A percentile compares a stretch with the other conserved stretches of the same genome.
phyloP scores from a whole-genome alignment of 1,140 invertebrate genomes.

The Triops longicaudatus region DNA sequence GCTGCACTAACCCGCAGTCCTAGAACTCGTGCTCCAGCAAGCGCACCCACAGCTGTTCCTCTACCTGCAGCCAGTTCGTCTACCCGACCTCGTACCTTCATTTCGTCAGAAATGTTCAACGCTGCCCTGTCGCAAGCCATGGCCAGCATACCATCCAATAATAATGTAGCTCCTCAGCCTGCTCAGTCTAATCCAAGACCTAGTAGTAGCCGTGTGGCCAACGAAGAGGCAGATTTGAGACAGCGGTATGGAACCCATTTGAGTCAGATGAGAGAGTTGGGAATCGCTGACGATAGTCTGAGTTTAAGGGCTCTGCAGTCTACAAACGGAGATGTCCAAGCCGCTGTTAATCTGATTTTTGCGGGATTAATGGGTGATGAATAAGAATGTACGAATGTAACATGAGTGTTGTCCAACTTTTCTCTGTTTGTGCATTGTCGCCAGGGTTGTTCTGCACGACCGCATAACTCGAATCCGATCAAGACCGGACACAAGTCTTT shows the following conservation, averaged over 20 bases:
- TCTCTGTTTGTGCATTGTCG: too few relatives aligned
- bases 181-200: background rate
- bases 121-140: constrained; percentile 25
- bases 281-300: constrained; percentile 44
- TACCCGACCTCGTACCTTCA: background rate
- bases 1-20: background rate
- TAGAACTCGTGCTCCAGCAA: background rate
- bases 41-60: background rate
- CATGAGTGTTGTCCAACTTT: background rate
- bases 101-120: constrained; percentile 22
- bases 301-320: constrained; percentile 41
- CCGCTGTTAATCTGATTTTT: constrained; percentile 44
- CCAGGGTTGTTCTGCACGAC: too few relatives aligned
- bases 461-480: too few relatives aligned
- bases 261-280: constrained; percentile 44
- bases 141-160: background rate
- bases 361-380: constrained; percentile 36
- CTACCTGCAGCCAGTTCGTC: background rate
- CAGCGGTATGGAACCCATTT: constrained; percentile 32
- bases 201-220: constrained; percentile 19
- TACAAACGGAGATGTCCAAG: constrained; percentile 44
- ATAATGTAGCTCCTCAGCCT: background rate
- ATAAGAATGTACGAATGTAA: constrained; percentile 14
- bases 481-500: too few relatives aligned
- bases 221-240: constrained; percentile 17